Conservation (phyloP, 64 coral and sea anemone genomes). For the Hydrozoanthus tunicans region DNA sequence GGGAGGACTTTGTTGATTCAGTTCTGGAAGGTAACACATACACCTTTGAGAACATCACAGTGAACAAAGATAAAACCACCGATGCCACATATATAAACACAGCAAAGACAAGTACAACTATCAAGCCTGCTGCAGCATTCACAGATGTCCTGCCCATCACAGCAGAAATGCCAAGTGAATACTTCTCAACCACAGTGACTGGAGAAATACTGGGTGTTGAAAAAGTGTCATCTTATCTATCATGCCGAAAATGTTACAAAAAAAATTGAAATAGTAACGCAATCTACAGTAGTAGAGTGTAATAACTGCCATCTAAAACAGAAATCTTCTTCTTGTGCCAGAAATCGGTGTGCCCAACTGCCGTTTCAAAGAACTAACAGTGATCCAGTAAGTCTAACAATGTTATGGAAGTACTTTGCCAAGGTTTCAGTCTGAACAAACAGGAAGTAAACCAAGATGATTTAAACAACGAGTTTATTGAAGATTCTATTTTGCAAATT, state of each 20-base stretch:
- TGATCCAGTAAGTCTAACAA: conserved; percentile 51
- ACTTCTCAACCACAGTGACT: conserved; percentile 23
- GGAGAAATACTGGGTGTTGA: conserved; percentile 48
- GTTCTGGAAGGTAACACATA: conserved; percentile 25
- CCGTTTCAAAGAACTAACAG: conserved; percentile 44
- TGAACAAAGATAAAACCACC: conserved; percentile 29
- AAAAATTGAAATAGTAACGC: conserved; percentile 11
- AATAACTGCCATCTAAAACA: conserved; percentile 62
- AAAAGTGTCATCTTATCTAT: conserved; percentile 38
- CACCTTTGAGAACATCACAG: conserved; percentile 42
- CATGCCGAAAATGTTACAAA: conserved; percentile 49
- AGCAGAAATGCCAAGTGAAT: conserved; percentile 6
- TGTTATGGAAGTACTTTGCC: background rate
- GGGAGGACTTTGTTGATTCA: conserved; percentile 18
- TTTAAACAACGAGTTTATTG: conserved; percentile 13
- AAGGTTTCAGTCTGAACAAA: conserved; percentile 26
- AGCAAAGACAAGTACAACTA: conserved; percentile 41
- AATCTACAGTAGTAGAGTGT: conserved; percentile 53
- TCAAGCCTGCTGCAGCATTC: conserved; percentile 36
- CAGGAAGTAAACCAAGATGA: conserved; percentile 37
- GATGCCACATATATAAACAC: background rate
- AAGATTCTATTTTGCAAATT: conserved; percentile 24
- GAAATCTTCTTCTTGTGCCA: conserved; percentile 44
- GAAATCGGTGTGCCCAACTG: conserved; percentile 55
- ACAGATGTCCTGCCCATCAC: background rate